Percentiles rank a stretch among this genome's conserved stretches.
Evolutionary conservation across 1,140 invertebrate genomes (phyloP).

Genomic region (Philotrypesis tridentata): DNA sequence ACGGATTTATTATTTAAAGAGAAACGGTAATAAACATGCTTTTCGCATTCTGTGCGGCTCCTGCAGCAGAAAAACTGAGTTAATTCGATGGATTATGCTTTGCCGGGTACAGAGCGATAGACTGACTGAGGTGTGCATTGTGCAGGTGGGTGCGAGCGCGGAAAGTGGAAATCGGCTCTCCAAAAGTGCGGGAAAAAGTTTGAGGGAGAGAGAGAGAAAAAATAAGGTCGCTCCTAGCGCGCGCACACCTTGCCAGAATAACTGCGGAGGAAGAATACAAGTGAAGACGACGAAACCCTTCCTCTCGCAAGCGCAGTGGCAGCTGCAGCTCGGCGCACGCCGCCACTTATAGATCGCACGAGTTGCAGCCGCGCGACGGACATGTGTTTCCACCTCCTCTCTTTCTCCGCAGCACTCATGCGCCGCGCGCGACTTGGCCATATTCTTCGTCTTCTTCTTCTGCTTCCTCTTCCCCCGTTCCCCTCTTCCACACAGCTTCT

Average conservation of each 20-base stretch:
- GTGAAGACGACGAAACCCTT: constrained; percentile 38
- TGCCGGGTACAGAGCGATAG: too few relatives aligned
- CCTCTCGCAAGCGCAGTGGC: constrained; percentile 52
- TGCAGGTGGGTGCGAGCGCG: too few relatives aligned
- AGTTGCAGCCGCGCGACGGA: constrained; percentile 59
- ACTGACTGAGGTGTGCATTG: too few relatives aligned
- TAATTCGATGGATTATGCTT: too few relatives aligned
- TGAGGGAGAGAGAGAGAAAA: neutral
- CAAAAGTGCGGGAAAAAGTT: neutral
- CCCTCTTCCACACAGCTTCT: constrained; percentile 19
- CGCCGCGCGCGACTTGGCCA: constrained; percentile 1
- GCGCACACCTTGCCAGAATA: neutral
- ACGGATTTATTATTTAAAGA: too few relatives aligned
- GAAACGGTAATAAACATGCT: too few relatives aligned
- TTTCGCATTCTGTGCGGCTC: too few relatives aligned
- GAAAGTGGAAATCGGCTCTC: too few relatives aligned
- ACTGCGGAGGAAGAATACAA: neutral
- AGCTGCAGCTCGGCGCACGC: constrained; percentile 62
- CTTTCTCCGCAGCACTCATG: constrained; percentile 43
- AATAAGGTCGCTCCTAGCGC: constrained; percentile 10
- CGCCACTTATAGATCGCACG: constrained; percentile 67
- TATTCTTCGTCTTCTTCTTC: constrained; percentile 36
- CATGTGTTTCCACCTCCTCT: constrained; percentile 65
- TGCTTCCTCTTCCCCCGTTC: constrained; percentile 19
- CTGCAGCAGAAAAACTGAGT: too few relatives aligned